Evolutionary conservation across 2,113 vertebrate species (phyloP).

Genomic region (Baryphthengus martii): DNA sequence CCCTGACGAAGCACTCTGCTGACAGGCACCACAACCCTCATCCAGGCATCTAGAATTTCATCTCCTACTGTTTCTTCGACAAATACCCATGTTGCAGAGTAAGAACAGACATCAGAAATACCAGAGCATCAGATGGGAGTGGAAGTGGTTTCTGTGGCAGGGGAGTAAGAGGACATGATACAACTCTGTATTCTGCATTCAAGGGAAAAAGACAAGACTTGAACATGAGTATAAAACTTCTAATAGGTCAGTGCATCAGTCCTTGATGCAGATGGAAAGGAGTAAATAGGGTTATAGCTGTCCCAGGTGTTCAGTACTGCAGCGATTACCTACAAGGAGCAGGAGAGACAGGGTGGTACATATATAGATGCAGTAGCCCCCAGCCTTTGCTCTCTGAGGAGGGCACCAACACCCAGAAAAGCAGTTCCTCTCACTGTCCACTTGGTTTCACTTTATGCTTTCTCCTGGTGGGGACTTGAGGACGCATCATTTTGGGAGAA

Average conservation of each 20-base stretch:
- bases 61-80: not conserved
- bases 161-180: not conserved
- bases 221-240: conserved; percentile 31
- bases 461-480: conserved; percentile 35
- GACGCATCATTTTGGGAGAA: not conserved
- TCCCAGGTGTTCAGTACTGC: not conserved
- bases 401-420: not conserved
- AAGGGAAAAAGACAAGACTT: not conserved
- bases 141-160: not conserved
- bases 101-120: not conserved
- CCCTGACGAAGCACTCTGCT: not conserved
- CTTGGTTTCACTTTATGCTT: conserved; percentile 3
- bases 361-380: not conserved
- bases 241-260: conserved; percentile 1
- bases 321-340: not conserved
- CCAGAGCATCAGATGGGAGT: not conserved
- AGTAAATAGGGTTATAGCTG: not conserved
- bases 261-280: not conserved
- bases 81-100: not conserved
- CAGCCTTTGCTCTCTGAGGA: not conserved
- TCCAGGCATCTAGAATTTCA: not conserved
- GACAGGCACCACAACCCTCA: not conserved
- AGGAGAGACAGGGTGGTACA: not conserved
- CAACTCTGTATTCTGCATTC: not conserved
- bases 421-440: conserved; percentile 13